Evolutionary conservation across 2,113 vertebrate genomes (phyloP).

Genomic region (Thermophis baileyi): DNA sequence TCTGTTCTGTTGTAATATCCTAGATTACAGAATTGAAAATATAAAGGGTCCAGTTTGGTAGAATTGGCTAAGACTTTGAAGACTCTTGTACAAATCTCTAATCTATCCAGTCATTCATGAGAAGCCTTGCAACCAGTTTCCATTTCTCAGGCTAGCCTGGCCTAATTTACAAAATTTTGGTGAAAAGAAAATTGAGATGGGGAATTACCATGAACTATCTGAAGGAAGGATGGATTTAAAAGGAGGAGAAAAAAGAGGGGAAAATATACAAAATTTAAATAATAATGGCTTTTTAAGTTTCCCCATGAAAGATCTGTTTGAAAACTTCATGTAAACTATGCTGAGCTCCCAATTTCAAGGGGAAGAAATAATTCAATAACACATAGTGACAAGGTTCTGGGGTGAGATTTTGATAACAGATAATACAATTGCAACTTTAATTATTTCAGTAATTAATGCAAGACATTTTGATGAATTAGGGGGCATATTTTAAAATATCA

Average conservation of each 20-base stretch:
- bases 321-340: not conserved
- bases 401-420: not conserved
- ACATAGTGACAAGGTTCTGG: not conserved
- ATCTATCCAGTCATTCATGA: not conserved
- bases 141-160: not conserved
- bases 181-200: not conserved
- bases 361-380: not conserved
- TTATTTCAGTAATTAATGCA: not conserved
- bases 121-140: not conserved
- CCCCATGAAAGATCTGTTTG: not conserved
- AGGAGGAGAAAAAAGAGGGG: not conserved
- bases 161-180: not conserved
- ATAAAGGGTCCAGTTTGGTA: too few species aligned
- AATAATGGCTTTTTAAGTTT: not conserved
- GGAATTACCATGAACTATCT: not conserved
- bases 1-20: not conserved
- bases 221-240: not conserved
- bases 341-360: not conserved
- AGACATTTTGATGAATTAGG: not conserved
- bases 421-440: not conserved
- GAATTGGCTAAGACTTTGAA: not conserved
- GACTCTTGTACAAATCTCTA: not conserved
- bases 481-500: not conserved
- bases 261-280: not conserved
- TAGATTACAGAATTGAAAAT: too few species aligned